Percentiles rank a stretch among this genome's conserved stretches.
Conservation (phyloP, 92 coral and sea anemone genomes). For the Ricordea florida region DNA sequence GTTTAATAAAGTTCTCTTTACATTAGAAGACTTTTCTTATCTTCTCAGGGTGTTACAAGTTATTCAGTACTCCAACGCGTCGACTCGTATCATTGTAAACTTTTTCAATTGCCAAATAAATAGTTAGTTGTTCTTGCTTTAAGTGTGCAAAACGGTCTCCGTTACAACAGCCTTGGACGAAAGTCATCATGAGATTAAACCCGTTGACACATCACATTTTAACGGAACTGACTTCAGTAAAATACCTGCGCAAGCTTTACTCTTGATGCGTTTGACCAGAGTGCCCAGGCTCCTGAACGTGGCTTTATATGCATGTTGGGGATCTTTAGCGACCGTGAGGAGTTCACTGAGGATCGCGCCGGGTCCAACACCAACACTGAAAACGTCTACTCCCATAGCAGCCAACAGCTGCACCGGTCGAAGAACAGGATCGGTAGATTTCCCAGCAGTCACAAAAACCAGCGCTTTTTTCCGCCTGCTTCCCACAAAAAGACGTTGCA, state of each 20-base stretch:
- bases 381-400: constrained; percentile 51
- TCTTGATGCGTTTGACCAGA: constrained; percentile 41
- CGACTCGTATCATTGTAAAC: no score
- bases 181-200: neutral
- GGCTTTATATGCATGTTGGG: constrained; percentile 64
- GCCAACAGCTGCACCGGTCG: constrained; percentile 55
- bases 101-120: no score
- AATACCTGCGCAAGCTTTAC: constrained; percentile 68
- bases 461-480: constrained; percentile 56
- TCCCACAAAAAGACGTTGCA: constrained; percentile 10
- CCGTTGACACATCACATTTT: neutral
- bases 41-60: no score
- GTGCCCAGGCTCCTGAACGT: constrained; percentile 23
- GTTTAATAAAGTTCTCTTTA: no score
- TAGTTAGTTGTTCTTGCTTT: no score
- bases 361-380: constrained; percentile 58
- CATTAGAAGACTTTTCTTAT: no score
- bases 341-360: constrained; percentile 37
- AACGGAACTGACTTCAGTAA: no score
- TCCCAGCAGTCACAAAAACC: constrained; percentile 59
- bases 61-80: no score
- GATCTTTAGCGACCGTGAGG: constrained; percentile 66
- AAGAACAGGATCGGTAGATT: constrained; percentile 51
- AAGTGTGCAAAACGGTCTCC: no score
- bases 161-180: no score